Evolutionary conservation across 2,113 vertebrate species (phyloP), one percentile per base, ranked within the genome.

Genomic region (Oncorhynchus tshawytscha): DNA sequence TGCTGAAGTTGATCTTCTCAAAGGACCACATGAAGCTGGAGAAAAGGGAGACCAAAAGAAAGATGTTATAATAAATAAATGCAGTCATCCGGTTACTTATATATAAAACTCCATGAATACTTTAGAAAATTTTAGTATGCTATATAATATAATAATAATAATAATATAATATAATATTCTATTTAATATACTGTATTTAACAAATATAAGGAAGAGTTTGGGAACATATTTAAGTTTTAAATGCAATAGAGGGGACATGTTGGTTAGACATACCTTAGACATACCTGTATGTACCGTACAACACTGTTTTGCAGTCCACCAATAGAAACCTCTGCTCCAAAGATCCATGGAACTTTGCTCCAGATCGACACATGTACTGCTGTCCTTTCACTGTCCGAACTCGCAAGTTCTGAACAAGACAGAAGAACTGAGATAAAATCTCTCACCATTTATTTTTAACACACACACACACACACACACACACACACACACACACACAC

Each of bases 1-100:
- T 98, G 82, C 96, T 98, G 81, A 96, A 88, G 79, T 97, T 93
- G 79, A 96, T 94, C 88, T 98, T 98, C 90, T 98, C 97, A 90
- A 92, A 98, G 6, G 95, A 94, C 97, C 97, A 98, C 70, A 95
- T 96, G 79, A 94, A 98, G 89, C 97, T 97, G 91, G 78, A 76
- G 77, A 67, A 2, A 75, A 62, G 60, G 72, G 8, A 15, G 48
- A 7, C 16, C 8, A 12, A 18, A 39, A 45, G 67, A 45, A 45
- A 45, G 8, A 0, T 45, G 15, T 54, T 54, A 54, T 45, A 45
- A 45, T 45, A 45, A 45, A 45, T 45, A 45, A 2, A 45, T 45
- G 39, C 39, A 45, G 7, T 45, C 39, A 45, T 45, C 8, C 39
- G 39, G 39, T 45, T 45, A 45, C 39, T 45, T 45, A 54, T 4